Evolutionary conservation across 1,140 invertebrate species (phyloP).

Genomic region (Atta colombica): DNA sequence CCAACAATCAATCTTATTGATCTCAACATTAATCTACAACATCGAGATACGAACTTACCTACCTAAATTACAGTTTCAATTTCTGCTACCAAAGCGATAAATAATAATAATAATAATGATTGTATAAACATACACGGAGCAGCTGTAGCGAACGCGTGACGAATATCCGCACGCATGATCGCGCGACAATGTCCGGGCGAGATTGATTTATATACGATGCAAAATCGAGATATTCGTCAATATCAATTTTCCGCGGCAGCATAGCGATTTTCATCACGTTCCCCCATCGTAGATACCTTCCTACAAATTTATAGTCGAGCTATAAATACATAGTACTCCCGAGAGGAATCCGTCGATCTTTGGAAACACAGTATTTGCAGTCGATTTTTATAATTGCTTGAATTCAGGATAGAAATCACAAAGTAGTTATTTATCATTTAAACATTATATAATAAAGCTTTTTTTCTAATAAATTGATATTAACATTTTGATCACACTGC

Average conservation of each 20-base stretch:
- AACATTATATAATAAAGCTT: background rate
- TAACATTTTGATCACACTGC: background rate
- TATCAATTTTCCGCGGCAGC: conserved; percentile 45
- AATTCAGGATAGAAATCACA: background rate
- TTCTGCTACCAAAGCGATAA: conserved; percentile 29
- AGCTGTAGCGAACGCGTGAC: background rate
- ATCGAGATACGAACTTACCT: background rate
- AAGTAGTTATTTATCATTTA: background rate
- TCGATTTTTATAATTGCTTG: conserved; percentile 14
- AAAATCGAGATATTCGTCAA: conserved; percentile 53
- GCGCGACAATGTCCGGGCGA: background rate
- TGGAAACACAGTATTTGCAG: background rate
- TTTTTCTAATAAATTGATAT: background rate
- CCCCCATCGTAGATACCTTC: background rate
- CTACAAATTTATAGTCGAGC: conserved; percentile 55
- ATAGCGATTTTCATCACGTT: conserved; percentile 45
- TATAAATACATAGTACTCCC: conserved; percentile 45
- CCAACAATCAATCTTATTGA: too few species aligned
- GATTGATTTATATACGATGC: conserved; percentile 59
- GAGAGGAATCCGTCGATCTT: conserved; percentile 22
- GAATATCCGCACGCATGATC: conserved; percentile 32
- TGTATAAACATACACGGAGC: conserved; percentile 46
- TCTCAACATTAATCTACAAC: background rate
- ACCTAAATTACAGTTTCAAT: background rate
- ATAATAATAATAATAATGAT: conserved; percentile 46